These are phyloP conservation scores for Peromyscus maniculatus DNA, from an alignment of 2,113 vertebrate genomes.

Conservation along the genomic window DNA sequence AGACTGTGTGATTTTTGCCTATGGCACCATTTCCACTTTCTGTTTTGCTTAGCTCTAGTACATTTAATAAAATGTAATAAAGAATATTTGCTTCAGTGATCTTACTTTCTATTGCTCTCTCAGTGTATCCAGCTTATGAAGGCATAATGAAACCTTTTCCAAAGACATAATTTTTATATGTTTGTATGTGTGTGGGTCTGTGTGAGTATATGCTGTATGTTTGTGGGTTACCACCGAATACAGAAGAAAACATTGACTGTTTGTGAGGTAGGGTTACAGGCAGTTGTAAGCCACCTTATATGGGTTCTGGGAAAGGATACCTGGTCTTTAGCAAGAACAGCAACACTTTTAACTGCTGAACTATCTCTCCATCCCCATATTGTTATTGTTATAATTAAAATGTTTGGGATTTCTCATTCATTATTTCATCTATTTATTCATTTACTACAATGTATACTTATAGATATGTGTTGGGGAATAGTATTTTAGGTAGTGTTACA, in stretches of 20 bases:
- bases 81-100: conserved; percentile 63
- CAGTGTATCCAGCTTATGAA: background rate
- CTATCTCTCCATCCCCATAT: background rate
- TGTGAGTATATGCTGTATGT: background rate
- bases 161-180: background rate
- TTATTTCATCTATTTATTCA: background rate
- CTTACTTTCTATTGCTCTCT: conserved; percentile 48
- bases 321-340: background rate
- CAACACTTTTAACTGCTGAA: background rate
- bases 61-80: conserved; percentile 72
- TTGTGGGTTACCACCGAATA: no score
- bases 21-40: conserved; percentile 31
- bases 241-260: background rate
- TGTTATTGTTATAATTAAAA: conserved; percentile 8
- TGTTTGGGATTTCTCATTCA: background rate
- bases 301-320: background rate
- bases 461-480: background rate
- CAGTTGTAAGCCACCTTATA: background rate
- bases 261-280: background rate
- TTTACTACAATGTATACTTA: background rate
- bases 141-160: background rate
- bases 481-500: no score
- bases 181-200: background rate
- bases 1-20: conserved; percentile 39
- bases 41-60: conserved; percentile 55